Conservation (phyloP, 2,888 invertebrate genomes). For the Eupsilia transversa region DNA sequence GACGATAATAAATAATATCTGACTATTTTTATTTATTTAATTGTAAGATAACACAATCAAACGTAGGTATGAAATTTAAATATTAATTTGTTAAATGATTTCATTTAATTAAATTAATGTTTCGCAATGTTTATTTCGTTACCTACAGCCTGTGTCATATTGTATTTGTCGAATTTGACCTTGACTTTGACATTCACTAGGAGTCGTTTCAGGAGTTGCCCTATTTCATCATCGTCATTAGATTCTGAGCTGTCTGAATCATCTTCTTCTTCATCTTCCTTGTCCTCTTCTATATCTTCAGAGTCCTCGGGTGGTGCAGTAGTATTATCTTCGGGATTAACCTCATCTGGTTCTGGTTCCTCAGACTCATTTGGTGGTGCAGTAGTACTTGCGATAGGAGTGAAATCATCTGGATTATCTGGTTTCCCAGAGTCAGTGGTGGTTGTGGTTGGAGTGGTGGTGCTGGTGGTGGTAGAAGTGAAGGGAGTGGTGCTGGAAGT, state of each 20-base stretch:
- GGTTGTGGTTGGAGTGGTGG: background rate
- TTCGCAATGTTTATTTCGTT: constrained; percentile 16
- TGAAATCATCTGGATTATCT: background rate
- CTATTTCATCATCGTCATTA: constrained; percentile 75
- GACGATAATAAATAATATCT: background rate
- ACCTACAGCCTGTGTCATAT: constrained; percentile 61
- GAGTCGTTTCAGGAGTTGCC: constrained; percentile 80
- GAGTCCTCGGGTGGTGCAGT: constrained; percentile 38
- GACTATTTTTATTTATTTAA: background rate
- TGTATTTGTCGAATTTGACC: constrained; percentile 79
- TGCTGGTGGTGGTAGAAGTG: background rate
- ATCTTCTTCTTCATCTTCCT: constrained; percentile 49
- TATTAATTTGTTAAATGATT: background rate
- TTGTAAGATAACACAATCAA: background rate
- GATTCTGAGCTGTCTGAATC: constrained; percentile 62
- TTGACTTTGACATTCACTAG: constrained; percentile 84
- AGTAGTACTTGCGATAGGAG: background rate
- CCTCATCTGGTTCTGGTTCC: background rate
- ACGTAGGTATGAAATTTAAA: no score
- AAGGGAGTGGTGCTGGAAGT: background rate
- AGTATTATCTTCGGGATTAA: background rate
- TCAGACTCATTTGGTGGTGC: background rate
- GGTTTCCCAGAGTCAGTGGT: constrained; percentile 7
- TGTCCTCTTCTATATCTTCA: constrained; percentile 40
- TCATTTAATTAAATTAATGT: background rate